Evolutionary conservation across 2,113 vertebrate genomes (phyloP), one percentile per base, ranked within the genome.

Genomic region (Formicarius rufipectus): DNA sequence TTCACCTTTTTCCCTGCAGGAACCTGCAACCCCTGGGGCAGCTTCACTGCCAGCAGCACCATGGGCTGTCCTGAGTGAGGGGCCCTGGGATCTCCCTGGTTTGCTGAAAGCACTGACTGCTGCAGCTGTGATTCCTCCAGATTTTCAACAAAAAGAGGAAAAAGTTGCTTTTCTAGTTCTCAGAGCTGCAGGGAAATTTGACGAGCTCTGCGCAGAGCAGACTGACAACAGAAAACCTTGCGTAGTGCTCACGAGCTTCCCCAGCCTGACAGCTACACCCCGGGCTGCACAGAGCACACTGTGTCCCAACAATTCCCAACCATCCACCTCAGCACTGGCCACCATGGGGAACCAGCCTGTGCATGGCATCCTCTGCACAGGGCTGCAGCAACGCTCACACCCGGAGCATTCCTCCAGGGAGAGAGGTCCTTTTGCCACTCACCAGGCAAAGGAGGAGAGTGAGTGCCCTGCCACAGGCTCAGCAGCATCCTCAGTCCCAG

Each of bases 311-410:
- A 27, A 7, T 20, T n/a, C 25, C 27, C 13, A 16, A 5, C 27
- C 71, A 45, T 13, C 45, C 81, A 47, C 10, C 33, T 56, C 0
- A 1, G 63, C 49, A 62, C 73, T 2, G 0, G 17, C 27, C 49
- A 59, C 27, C 27, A 4, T 1, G 1, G 63, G 40, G 58, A 42
- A 14, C 3, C n/a, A 25, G 14, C 25, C 60, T 7, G 14, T 8
- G 25, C 1, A 0, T 13, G 37, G 47, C 84, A 72, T 14, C 53
- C 53, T 67, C 42, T 31, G 7, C 0, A 0, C 30, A 20, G 81
- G 58, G 40, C 4, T 22, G 25, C 50, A 33, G 25, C 0, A 6
- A n/a, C 24, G 10, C 37, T 28, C 17, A 27, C 39, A 53, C 37
- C 40, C 37, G 20, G 78, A 30, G 40, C 45, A 47, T 20, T 20